Base-by-base conservation (phyloP, 2,888 invertebrate genomes). In the Schizotus pectinicornis region DNA sequence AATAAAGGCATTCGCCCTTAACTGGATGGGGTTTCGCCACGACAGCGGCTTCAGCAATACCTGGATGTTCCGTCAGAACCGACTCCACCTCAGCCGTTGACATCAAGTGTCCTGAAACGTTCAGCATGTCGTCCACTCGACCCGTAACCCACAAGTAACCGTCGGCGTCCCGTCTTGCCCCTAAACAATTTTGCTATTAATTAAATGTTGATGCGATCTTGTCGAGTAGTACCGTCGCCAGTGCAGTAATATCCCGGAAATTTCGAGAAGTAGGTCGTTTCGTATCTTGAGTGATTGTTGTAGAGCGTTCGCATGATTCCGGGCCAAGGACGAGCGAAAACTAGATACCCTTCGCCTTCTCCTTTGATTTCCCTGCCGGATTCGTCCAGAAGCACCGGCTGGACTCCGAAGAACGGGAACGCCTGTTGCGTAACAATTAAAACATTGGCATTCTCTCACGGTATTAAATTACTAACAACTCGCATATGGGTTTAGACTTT, bases 191-290 rank as follows among this genome's bases (percentile, higher is more conserved):
- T 14, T 33, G 7, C 22, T 11, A 13, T 3, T 36, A 37, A 48
- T 39, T 48, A 30, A 34, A 48, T 6, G n/a, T 43, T 43, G 11
- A 11, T 45, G 9, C 34, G 30, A 30, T 35, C 34, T 42, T 42
- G 6, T 46, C 9, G 47, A 45, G 50, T 68, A 84, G 80, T 81
- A 95, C 97, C 98, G 81, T 99, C 99, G 43, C 98, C 98, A 47
- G 98, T 98, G 80, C 94, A 95, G 79, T 98, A 99, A 81, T 89
- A 98, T 50, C 98, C 98, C 0, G 94, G 94, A 79, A 98, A 99
- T 80, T 93, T 93, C 52, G 91, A 89, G 82, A 98, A 98, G 78
- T 98, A 98, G 0, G 95, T 95, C 38, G 88, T 88, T 79, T 95
- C 90, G 78, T 91, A 97, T 68, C 94, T 87, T 66, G 90, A 87